Evolutionary conservation across 2,797 vertebrate genomes (phyloP).

Genomic region (Mustela erminea): DNA sequence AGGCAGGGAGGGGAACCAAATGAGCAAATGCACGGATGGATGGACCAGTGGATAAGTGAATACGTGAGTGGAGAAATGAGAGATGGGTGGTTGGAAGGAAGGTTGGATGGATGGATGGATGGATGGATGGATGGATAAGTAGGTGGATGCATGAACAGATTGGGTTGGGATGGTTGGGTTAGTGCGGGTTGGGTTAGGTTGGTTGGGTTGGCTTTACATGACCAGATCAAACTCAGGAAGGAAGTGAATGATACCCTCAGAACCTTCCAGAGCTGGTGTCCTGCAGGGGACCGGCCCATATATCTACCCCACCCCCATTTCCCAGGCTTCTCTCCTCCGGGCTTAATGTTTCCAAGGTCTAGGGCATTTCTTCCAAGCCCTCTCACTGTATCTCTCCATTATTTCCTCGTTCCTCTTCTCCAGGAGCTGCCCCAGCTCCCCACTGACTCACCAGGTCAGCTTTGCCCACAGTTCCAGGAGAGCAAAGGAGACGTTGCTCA

Average conservation of each 20-base stretch:
- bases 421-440: not conserved
- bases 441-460: not conserved
- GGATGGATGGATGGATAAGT: not conserved
- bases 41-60: not conserved
- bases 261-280: not conserved
- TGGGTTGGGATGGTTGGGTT: not conserved
- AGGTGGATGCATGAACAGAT: not conserved
- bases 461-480: slow-evolving; percentile 32
- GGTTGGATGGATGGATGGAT: not conserved
- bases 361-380: not conserved
- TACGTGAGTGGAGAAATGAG: no score
- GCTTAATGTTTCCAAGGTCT: not conserved
- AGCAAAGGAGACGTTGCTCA: slow-evolving; percentile 7
- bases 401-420: not conserved
- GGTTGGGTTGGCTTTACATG: not conserved
- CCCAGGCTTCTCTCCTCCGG: not conserved
- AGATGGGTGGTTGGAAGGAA: fast-evolving
- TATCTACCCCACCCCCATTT: not conserved
- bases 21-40: not conserved
- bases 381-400: not conserved
- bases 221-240: not conserved
- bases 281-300: not conserved
- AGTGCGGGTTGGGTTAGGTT: not conserved
- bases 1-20: not conserved
- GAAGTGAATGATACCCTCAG: not conserved